Evolutionary conservation across 2,113 vertebrate species (phyloP).

Genomic region (Saccopteryx leptura): DNA sequence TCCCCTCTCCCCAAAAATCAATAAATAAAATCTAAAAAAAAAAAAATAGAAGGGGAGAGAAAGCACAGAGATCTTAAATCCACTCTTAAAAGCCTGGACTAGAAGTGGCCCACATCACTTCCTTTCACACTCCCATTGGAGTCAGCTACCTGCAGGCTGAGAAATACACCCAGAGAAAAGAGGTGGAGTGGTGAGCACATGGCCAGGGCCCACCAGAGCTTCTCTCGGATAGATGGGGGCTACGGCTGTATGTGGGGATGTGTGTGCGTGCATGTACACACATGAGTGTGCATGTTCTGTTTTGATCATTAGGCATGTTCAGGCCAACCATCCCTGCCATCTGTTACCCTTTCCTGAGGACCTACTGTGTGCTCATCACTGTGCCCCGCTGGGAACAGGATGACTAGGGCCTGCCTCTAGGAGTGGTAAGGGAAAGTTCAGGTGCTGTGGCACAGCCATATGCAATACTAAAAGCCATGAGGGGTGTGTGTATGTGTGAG

Average conservation of each 20-base stretch:
- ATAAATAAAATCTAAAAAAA: too few species aligned
- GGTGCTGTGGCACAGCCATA: neutral
- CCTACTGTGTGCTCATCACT: neutral
- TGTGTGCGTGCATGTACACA: rapidly evolving
- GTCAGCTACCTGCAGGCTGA: neutral
- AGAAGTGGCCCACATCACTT: neutral
- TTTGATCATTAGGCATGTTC: neutral
- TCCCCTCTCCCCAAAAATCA: too few species aligned
- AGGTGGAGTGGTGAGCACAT: neutral
- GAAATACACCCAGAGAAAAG: neutral
- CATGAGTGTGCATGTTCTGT: rapidly evolving
- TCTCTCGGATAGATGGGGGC: too few species aligned
- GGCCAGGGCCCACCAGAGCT: neutral
- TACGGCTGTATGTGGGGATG: neutral
- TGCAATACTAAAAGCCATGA: too few species aligned
- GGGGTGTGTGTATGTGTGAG: neutral
- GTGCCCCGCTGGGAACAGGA: neutral
- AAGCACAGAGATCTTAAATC: too few species aligned
- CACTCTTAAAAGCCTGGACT: neutral
- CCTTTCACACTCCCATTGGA: rapidly evolving
- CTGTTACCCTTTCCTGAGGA: neutral
- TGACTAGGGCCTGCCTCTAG: neutral
- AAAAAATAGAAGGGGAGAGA: neutral
- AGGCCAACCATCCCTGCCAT: neutral
- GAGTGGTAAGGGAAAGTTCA: neutral